phyloP scores from a whole-genome alignment of 2,888 invertebrate genomes.

The Dasypolia templi region DNA sequence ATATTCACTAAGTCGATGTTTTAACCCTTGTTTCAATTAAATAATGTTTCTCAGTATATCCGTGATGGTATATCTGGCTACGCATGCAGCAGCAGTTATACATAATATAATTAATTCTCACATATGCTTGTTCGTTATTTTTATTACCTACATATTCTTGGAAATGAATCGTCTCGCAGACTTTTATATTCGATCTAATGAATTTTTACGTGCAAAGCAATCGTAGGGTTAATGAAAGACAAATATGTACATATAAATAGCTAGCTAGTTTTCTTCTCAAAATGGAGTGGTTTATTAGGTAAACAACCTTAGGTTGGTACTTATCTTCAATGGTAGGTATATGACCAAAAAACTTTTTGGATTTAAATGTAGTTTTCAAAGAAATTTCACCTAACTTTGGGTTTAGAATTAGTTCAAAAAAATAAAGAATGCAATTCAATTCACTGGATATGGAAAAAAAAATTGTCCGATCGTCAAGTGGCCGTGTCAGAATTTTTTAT shows the following conservation, averaged over 20 bases:
- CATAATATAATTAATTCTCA: constrained; percentile 14
- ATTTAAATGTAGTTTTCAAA: background rate
- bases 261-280: background rate
- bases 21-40: constrained; percentile 23
- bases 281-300: background rate
- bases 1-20: constrained; percentile 25
- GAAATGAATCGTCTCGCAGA: constrained; percentile 20
- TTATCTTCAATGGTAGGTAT: too few species aligned
- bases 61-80: constrained; percentile 35
- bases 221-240: constrained; percentile 43
- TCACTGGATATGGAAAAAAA: constrained; percentile 35
- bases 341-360: background rate
- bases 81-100: background rate
- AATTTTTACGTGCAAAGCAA: constrained; percentile 33
- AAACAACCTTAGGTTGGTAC: background rate
- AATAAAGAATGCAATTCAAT: constrained; percentile 2
- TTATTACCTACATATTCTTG: constrained; percentile 38
- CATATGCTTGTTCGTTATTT: constrained; percentile 10
- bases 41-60: constrained; percentile 39
- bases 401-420: background rate
- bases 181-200: constrained; percentile 33
- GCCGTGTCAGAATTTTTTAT: constrained; percentile 65
- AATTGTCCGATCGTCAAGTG: constrained; percentile 54
- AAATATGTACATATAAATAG: constrained; percentile 23
- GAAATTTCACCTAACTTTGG: background rate